These are phyloP conservation scores for Papilio aristodemus DNA, from an alignment of 1,140 invertebrate species.

Conservation along the genomic window DNA sequence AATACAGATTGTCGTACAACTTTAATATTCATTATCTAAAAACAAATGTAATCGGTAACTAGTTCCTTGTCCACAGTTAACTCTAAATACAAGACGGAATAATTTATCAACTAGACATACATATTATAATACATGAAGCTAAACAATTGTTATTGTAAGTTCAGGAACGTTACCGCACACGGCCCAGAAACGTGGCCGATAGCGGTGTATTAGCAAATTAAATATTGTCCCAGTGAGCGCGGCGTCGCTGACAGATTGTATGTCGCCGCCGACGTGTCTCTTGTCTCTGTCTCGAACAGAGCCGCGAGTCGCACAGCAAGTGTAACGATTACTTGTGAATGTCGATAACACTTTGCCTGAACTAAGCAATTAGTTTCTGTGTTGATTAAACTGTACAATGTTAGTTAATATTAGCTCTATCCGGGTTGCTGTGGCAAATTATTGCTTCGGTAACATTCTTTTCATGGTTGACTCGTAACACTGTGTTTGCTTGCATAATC, in stretches of 20 bases:
- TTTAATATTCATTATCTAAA: too few relatives aligned
- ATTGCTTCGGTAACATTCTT: not conserved
- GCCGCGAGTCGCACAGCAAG: not conserved
- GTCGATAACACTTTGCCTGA: not conserved
- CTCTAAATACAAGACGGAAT: too few relatives aligned
- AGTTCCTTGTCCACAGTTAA: too few relatives aligned
- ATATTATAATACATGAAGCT: not conserved
- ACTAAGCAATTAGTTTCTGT: not conserved
- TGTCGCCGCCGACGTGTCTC: not conserved
- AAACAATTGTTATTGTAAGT: not conserved
- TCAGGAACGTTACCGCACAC: not conserved
- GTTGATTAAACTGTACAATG: not conserved
- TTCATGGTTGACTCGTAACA: not conserved
- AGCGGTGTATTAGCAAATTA: constrained; percentile 2
- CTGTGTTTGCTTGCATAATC: not conserved
- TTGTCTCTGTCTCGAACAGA: not conserved
- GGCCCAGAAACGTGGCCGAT: constrained; percentile 1
- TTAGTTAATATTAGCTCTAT: not conserved
- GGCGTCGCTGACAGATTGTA: not conserved
- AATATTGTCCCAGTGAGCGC: constrained; percentile 10
- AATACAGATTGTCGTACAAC: too few relatives aligned
- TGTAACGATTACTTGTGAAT: not conserved
- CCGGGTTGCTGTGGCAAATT: too few relatives aligned
- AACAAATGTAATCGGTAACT: too few relatives aligned
- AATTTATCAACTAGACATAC: too few relatives aligned